Evolutionary conservation across 2,113 vertebrate genomes (phyloP), one percentile per base, ranked within the genome.

Genomic region (Sebastes fasciatus): DNA sequence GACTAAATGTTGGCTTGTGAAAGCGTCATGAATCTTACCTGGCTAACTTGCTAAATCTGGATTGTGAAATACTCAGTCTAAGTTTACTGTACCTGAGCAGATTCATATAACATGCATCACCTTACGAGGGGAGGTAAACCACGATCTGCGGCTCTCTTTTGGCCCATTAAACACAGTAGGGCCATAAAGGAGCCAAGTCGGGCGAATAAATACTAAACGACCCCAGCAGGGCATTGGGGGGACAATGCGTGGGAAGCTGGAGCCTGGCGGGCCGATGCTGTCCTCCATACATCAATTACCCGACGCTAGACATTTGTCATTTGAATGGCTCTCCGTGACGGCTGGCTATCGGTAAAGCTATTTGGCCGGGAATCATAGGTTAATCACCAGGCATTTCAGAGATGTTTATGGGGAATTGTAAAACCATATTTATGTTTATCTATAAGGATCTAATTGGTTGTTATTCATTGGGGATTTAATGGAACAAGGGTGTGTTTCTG

Each of bases 161-260:
- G 89, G 85, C 81, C 87, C 87, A 92, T 93, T 94, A 90, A 90
- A 74, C 86, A 82, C 64, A 85, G 73, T 83, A 48, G 74, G 58
- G 68, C 66, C 68, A 87, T 92, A 87, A 86, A 87, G 71, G 81
- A 79, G 79, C 75, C 79, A 77, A 79, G 80, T 82, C 74, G 70
- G 80, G 69, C 66, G 23, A 67, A 89, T 91, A 94, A 93, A 93
- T 77, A 87, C 66, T 54, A 61, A 85, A 87, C 23, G 75, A 85
- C 79, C 85, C 67, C 12, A 75, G 65, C 52, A 49, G 48, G 67
- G 66, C 79, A 74, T 43, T 73, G 67, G 48, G 80, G 78, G 88
- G 76, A 73, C 7, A 69, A 81, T 69, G 89, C 77, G 52, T 75
- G 52, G 65, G 63, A 87, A 40, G 26, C 26, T 26, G 52, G 73